phyloP scores from a whole-genome alignment of 2,113 vertebrate species.

The Eretmochelys imbricata region DNA sequence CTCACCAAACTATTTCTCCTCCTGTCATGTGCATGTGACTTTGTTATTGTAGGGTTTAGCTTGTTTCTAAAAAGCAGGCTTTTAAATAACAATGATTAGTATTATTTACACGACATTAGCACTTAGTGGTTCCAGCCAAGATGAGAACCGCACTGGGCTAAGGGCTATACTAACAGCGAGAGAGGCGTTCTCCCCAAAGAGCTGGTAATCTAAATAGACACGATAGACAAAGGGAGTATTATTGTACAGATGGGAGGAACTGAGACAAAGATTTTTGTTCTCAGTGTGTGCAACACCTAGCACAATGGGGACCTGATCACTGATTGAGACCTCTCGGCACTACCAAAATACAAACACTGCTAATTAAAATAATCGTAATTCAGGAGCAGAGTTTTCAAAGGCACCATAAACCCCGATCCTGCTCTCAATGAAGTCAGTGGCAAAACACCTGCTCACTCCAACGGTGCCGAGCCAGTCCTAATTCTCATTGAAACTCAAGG shows the following conservation, averaged over 20 bases:
- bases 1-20: not conserved
- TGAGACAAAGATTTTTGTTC: not conserved
- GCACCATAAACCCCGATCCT: not conserved
- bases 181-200: not conserved
- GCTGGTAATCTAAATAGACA: not conserved
- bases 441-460: too few relatives aligned
- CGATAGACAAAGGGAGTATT: not conserved
- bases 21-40: not conserved
- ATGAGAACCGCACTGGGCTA: not conserved
- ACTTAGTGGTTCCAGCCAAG: not conserved
- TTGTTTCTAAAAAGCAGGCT: not conserved
- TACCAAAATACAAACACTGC: not conserved
- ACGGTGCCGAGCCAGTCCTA: too few relatives aligned
- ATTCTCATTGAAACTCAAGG: too few relatives aligned
- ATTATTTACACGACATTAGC: not conserved
- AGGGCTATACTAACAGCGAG: not conserved
- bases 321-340: not conserved
- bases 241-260: too few relatives aligned
- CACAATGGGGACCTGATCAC: not conserved
- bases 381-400: not conserved
- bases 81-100: not conserved
- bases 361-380: not conserved
- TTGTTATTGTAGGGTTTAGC: not conserved
- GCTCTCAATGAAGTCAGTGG: too few relatives aligned
- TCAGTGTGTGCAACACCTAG: not conserved